Conservation (phyloP, 1,140 invertebrate species). For the Euura saliciscinereae region DNA sequence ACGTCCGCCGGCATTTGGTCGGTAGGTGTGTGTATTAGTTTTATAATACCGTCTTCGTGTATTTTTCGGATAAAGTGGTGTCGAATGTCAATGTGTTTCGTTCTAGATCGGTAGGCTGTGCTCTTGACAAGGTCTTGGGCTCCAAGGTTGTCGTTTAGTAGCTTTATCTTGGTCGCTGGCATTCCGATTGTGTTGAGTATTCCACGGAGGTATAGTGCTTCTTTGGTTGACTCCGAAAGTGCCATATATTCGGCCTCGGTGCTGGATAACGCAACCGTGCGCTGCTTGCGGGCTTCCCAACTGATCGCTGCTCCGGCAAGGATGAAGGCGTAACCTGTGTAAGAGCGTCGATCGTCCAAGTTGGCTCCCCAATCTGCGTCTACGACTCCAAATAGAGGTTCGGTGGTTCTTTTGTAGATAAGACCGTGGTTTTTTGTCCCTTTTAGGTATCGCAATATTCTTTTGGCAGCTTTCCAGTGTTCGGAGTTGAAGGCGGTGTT, state of each 20-base stretch:
- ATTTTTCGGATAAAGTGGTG: slow-evolving; percentile 35
- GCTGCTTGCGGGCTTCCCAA: slow-evolving; percentile 46
- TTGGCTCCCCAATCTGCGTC: slow-evolving; percentile 37
- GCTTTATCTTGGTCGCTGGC: slow-evolving; percentile 10
- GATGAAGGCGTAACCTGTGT: slow-evolving; percentile 34
- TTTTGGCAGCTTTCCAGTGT: slow-evolving; percentile 54
- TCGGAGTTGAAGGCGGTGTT: slow-evolving; percentile 39
- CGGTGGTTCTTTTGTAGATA: slow-evolving; percentile 16
- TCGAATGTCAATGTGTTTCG: slow-evolving; percentile 51
- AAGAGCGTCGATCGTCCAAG: slow-evolving; percentile 30
- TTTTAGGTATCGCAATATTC: slow-evolving; percentile 36
- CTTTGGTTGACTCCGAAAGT: slow-evolving; percentile 33
- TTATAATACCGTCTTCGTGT: slow-evolving; percentile 22
- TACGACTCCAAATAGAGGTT: slow-evolving; percentile 18
- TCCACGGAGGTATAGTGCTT: slow-evolving; percentile 22
- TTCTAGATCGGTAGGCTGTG: slow-evolving; percentile 39
- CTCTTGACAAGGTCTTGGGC: slow-evolving; percentile 39
- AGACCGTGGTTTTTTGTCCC: slow-evolving; percentile 37
- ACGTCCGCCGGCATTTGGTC: slow-evolving; percentile 26
- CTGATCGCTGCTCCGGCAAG: slow-evolving; percentile 29
- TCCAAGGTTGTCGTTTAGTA: slow-evolving; percentile 42
- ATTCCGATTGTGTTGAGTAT: slow-evolving; percentile 21
- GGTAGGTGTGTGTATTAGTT: slow-evolving; percentile 22
- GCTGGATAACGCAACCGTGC: slow-evolving; percentile 43
- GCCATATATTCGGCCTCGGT: slow-evolving; percentile 23